phyloP scores from a whole-genome alignment of 1,140 invertebrate genomes.

The Doryteuthis pealeii region DNA sequence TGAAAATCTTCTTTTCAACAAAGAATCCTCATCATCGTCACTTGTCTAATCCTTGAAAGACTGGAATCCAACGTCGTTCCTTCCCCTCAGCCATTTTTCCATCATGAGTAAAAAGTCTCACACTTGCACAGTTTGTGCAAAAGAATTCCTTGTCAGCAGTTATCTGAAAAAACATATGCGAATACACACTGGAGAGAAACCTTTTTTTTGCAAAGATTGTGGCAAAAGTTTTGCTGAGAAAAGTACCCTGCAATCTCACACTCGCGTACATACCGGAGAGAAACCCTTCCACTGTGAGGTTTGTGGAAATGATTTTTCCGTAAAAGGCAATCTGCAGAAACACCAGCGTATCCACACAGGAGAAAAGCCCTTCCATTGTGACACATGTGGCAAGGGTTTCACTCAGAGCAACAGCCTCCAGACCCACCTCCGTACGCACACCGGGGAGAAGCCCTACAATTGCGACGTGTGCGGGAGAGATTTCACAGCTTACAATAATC shows the following conservation, averaged over 20 bases:
- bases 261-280: constrained; percentile 7
- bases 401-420: constrained; percentile 59
- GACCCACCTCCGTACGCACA: constrained; percentile 23
- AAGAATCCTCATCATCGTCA: too few species aligned
- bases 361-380: constrained; percentile 85
- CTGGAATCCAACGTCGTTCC: too few species aligned
- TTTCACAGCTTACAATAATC: constrained; percentile 17
- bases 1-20: too few species aligned
- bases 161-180: too few species aligned
- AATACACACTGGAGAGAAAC: too few species aligned
- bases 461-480: constrained; percentile 25
- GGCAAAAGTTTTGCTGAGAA: constrained; percentile 4
- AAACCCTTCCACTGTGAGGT: constrained; percentile 24
- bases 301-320: constrained; percentile 32
- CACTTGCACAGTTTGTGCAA: too few species aligned
- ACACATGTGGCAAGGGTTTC: constrained; percentile 87
- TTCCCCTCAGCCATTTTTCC: too few species aligned
- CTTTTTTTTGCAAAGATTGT: constrained; percentile 12
- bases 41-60: too few species aligned
- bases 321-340: constrained; percentile 55
- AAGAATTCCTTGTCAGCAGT: too few species aligned
- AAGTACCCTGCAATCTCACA: constrained; percentile 8
- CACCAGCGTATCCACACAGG: constrained; percentile 61
- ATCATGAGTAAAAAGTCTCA: too few species aligned
- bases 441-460: not conserved